Conservation (phyloP, 2,797 vertebrate species). For the Hafferia zeledoni region DNA sequence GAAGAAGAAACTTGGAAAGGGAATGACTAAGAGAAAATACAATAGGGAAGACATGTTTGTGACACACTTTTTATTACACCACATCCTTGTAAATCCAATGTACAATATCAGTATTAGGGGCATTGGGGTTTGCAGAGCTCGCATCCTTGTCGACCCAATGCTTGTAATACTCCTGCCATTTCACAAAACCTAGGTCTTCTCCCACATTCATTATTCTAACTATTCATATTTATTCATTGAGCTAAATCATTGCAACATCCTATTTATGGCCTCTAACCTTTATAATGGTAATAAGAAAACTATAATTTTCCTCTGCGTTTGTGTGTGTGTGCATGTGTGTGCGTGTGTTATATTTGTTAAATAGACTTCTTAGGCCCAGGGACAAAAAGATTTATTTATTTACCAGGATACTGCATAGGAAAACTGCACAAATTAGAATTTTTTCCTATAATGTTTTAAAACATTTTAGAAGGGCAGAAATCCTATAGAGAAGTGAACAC, state of each 20-base stretch:
- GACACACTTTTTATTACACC: no score
- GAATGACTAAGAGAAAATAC: no score
- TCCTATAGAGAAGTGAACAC: background rate
- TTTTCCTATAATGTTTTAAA: background rate
- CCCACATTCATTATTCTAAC: background rate
- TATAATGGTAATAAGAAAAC: background rate
- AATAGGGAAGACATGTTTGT: no score
- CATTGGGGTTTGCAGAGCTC: no score
- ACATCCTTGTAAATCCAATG: no score
- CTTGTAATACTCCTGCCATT: no score
- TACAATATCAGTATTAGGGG: no score
- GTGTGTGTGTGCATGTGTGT: background rate
- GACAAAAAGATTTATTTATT: background rate
- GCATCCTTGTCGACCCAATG: no score
- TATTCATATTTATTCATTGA: background rate
- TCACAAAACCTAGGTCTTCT: no score
- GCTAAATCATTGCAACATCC: background rate
- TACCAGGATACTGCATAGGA: background rate
- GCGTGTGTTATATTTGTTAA: background rate
- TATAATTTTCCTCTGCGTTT: background rate
- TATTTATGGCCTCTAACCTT: background rate
- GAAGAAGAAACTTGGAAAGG: no score
- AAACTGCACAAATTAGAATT: background rate
- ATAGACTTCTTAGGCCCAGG: background rate
- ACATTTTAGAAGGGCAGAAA: background rate